Base-by-base conservation (phyloP, 2,113 vertebrate genomes). In the Eptatretus burgeri region DNA sequence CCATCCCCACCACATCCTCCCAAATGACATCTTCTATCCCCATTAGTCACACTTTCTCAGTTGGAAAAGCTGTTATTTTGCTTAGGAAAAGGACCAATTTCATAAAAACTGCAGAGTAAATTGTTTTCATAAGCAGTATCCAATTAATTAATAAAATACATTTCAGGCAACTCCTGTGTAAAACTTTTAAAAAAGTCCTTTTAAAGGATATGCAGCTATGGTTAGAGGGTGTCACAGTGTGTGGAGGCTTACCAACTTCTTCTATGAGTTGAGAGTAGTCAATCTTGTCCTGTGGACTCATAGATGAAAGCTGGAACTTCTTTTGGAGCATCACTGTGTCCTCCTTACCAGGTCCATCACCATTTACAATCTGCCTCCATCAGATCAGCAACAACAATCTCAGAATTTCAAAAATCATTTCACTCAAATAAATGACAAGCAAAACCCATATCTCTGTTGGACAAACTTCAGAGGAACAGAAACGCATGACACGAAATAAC, bases 211-310 rank as follows among this genome's bases (percentile, higher is more conserved):
- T 52, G 11, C 20, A 10, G 63, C n/a, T n/a, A n/a, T n/a, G n/a
- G n/a, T 14, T 14, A 64, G 2, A 51, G 51, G 12, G 49, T 13
- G 50, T 50, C 27, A n/a, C 49, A 12, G 13, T n/a, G 14, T 7
- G 62, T 19, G 41, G n/a, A 64, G 51, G 50, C 27, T 7, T 41
- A 98, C 91, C 89, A 64, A 98, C 76, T 76, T 93, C 74, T 73
- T 98, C 85, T 71, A 96, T 96, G 66, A 98, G 78, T 68, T 85
- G 82, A 71, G 79, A 85, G 76, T 94, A 98, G 74, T 93, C 81
- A 62, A 93, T 79, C 72, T 86, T 81, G 67, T 96, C 88, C 72
- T 93, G 84, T 68, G 88, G 84, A 74, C 80, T 88, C 71, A 98
- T 79, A 49, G 86, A 94, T 65, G 91, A 98, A 65, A 98, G 71